A percentile compares a stretch with the other conserved stretches of the same genome.
Conservation (phyloP, 2,113 vertebrate genomes). For the Phyllostomus hastatus region DNA sequence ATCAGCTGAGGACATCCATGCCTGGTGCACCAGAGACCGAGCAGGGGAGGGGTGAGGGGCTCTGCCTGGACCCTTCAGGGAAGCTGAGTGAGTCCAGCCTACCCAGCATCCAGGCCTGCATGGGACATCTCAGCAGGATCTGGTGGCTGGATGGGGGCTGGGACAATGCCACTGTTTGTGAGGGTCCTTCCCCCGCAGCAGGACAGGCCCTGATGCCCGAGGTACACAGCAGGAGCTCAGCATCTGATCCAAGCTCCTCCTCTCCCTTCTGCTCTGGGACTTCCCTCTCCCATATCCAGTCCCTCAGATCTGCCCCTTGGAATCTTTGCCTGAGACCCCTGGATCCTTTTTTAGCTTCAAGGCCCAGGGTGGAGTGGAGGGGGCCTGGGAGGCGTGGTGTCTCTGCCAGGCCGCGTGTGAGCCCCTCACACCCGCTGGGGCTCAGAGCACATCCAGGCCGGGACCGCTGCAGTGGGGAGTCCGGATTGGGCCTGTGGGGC, state of each 20-base stretch:
- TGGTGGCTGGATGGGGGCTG: not conserved
- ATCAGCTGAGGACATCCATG: too few species aligned
- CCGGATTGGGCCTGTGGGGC: not conserved
- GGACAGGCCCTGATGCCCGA: too few species aligned
- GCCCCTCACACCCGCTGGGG: not conserved
- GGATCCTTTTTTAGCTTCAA: not conserved
- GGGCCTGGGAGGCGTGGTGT: not conserved
- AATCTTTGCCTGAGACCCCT: not conserved
- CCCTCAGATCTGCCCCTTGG: not conserved
- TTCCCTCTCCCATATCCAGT: not conserved
- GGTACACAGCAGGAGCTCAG: not conserved
- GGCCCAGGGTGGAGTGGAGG: not conserved
- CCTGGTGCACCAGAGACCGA: not conserved
- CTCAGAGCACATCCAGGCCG: not conserved
- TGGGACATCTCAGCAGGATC: not conserved
- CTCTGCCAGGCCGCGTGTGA: not conserved
- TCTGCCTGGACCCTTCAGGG: not conserved
- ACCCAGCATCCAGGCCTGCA: not conserved
- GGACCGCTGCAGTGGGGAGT: not conserved
- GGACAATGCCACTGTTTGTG: not conserved
- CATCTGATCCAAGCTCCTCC: not conserved
- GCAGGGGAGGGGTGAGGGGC: not conserved
- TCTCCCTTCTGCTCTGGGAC: not conserved
- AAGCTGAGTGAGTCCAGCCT: not conserved
- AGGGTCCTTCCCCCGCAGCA: not conserved